A percentile compares a stretch with the other conserved stretches of the same genome.
phyloP scores from a whole-genome alignment of 2,888 invertebrate genomes.

The Synergus gifuensis region DNA sequence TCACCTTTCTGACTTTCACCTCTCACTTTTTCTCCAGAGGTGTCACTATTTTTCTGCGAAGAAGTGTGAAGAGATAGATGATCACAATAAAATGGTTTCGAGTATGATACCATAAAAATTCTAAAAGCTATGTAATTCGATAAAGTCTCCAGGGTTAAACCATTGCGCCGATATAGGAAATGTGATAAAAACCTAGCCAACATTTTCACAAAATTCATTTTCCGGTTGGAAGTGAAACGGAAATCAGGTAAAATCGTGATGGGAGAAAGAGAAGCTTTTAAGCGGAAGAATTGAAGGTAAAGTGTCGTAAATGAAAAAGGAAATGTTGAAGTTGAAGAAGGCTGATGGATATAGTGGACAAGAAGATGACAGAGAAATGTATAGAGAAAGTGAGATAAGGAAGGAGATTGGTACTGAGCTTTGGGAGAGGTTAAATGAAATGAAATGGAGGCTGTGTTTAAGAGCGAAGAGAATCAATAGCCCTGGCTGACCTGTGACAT shows the following conservation, averaged over 20 bases:
- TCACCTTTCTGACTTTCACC: no score
- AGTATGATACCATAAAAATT: background rate
- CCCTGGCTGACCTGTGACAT: slow-evolving; percentile 66
- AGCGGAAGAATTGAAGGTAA: background rate
- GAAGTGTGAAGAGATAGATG: no score
- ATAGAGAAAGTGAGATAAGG: slow-evolving; percentile 19
- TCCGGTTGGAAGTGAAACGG: background rate
- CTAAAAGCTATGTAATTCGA: background rate
- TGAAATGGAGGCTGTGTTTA: slow-evolving; percentile 74
- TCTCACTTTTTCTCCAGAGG: no score
- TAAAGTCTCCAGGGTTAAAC: background rate
- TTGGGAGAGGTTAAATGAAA: slow-evolving; percentile 68
- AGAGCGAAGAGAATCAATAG: slow-evolving; percentile 74
- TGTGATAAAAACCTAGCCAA: background rate
- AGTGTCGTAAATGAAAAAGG: background rate
- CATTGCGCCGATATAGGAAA: background rate
- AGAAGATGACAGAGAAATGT: background rate
- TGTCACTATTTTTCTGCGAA: no score
- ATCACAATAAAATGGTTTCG: no score
- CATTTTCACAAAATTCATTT: background rate
- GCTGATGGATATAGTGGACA: background rate
- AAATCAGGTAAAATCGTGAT: slow-evolving; percentile 34
- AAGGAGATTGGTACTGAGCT: slow-evolving; percentile 50
- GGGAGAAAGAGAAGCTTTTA: background rate
- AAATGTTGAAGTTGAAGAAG: background rate